Base-by-base conservation (phyloP, 2,113 vertebrate genomes). In the Chitala chitala region DNA sequence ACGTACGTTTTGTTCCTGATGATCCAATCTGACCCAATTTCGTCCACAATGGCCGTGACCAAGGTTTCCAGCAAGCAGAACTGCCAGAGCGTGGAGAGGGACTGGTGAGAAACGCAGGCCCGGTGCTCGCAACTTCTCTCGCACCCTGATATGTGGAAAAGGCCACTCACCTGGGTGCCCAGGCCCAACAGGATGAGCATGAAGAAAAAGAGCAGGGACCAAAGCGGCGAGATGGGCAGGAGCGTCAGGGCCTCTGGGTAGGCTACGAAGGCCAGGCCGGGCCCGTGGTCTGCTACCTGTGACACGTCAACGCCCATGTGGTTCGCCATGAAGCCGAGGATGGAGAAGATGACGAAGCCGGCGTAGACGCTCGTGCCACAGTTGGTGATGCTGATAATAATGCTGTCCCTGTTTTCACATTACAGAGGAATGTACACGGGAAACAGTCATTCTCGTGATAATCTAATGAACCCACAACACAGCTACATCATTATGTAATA, bases 171-270 rank as follows among this genome's bases (percentile, higher is more conserved):
- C 95, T 99, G 97, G 24, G 97, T 99, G 63, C 97, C 97, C 71
- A 99, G 89, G 1, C 97, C 97, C 79, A 99, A 88, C 22, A 99
- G 89, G 83, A 99, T 99, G 33, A 99, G 94, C 97, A 99, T 99
- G 84, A 99, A 99, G 92, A 99, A 99, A 89, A 99, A 99, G 69
- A 99, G 94, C 75, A 98, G 78, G 1, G 97, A 98, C 97, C 97
- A 99, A 33, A 99, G 89, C 0, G 96, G 96, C 0, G 97, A 96
- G 79, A 98, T 89, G 15, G 97, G 97, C 59, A 99, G 92, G 77
- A 99, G 88, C 0, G 97, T 99, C 72, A 99, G 92, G 64, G 96
- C 97, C 80, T 98, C 97, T 0, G 97, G 97, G 82, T 99, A 99
- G 17, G 96, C 97, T 0, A 99, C 95, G 0, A 99, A 99, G 70